A percentile compares a stretch with the other conserved stretches of the same genome.
Conservation (phyloP, 2,888 invertebrate species). For the Euzophera pinguis region DNA sequence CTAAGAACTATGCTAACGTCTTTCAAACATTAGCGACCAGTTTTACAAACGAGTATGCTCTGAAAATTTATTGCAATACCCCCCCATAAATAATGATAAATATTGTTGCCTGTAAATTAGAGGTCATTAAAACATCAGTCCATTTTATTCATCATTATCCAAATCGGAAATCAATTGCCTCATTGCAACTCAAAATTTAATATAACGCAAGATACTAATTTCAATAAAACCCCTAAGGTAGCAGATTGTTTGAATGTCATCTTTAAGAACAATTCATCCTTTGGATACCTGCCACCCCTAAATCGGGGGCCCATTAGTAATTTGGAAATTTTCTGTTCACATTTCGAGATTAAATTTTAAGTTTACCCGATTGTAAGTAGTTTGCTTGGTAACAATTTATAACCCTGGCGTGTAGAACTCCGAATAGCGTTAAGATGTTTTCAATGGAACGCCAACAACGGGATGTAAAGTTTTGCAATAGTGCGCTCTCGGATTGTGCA, state of each 20-base stretch:
- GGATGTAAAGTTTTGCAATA: conserved; percentile 69
- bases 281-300: conserved; percentile 30
- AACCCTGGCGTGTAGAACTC: conserved; percentile 54
- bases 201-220: too few relatives aligned
- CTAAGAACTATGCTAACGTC: too few relatives aligned
- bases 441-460: conserved; percentile 69
- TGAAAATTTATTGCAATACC: too few relatives aligned
- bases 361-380: conserved; percentile 62
- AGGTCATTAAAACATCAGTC: too few relatives aligned
- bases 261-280: conserved; percentile 30
- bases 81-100: too few relatives aligned
- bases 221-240: conserved; percentile 9
- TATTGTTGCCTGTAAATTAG: too few relatives aligned
- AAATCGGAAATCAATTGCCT: too few relatives aligned
- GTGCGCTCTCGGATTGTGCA: conserved; percentile 62
- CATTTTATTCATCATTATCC: too few relatives aligned
- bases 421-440: conserved; percentile 67
- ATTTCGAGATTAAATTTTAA: conserved; percentile 68
- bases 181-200: too few relatives aligned
- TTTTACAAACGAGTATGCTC: too few relatives aligned
- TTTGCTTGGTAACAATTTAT: conserved; percentile 65
- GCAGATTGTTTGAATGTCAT: conserved; percentile 37
- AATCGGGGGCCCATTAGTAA: conserved; percentile 44
- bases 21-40: too few relatives aligned
- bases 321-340: conserved; percentile 53